phyloP scores from a whole-genome alignment of 2,888 invertebrate genomes.

The Acheta domesticus region DNA sequence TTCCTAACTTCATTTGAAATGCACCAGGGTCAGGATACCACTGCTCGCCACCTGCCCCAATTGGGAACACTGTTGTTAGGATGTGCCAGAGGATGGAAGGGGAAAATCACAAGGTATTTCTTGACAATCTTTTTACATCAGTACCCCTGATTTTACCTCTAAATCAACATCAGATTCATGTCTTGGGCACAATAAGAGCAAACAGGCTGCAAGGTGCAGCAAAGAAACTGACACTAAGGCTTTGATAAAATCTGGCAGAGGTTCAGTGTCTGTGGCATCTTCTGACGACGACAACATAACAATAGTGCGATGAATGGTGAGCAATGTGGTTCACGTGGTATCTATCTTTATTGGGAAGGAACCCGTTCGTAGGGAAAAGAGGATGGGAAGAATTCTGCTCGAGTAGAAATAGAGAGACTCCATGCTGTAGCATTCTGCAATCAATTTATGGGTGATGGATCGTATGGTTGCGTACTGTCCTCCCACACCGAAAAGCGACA shows the following conservation, averaged over 20 bases:
- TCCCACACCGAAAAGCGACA: constrained; percentile 29
- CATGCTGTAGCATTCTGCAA: not conserved
- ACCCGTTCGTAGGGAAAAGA: constrained; percentile 29
- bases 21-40: not conserved
- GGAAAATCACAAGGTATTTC: not conserved
- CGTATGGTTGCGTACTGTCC: constrained; percentile 33
- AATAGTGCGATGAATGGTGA: constrained; percentile 25
- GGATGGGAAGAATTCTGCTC: constrained; percentile 28
- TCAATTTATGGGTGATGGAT: constrained; percentile 18
- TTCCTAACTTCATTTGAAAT: not conserved
- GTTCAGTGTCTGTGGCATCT: constrained; percentile 24
- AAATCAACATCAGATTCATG: not conserved
- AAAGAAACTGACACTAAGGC: not conserved
- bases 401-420: not conserved
- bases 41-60: not conserved
- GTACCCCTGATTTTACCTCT: not conserved
- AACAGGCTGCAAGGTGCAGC: not conserved
- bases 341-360: constrained; percentile 33
- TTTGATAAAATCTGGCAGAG: not conserved
- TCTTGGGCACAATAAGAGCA: not conserved
- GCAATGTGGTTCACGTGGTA: constrained; percentile 30
- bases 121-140: too few relatives aligned
- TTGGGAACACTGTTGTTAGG: not conserved
- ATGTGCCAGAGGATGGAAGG: not conserved
- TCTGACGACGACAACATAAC: constrained; percentile 34